Evolutionary conservation across 2,888 invertebrate genomes (phyloP).

Genomic region (Dolomedes plantarius): DNA sequence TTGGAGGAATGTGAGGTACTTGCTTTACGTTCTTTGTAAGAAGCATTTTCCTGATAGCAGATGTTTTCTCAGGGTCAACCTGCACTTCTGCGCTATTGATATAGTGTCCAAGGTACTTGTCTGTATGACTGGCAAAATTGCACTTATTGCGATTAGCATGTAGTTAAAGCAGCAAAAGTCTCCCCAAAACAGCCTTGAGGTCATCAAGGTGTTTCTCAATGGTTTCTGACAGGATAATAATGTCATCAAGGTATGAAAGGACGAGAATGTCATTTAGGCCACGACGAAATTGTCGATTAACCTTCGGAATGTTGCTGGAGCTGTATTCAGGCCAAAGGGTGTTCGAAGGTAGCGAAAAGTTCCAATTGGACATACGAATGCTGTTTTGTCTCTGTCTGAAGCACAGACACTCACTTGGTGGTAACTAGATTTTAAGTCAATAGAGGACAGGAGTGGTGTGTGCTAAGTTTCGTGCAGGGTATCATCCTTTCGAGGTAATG

Average conservation of each 20-base stretch:
- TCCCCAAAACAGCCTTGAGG: background rate
- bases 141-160: background rate
- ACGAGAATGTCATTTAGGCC: background rate
- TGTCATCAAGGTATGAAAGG: too few relatives aligned
- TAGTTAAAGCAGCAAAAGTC: background rate
- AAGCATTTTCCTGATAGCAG: background rate
- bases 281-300: conserved; percentile 11
- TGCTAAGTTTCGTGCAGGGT: conserved; percentile 9
- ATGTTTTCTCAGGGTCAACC: conserved; percentile 3
- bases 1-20: conserved; percentile 11
- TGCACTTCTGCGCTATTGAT: background rate
- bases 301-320: background rate
- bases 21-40: conserved; percentile 12
- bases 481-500: conserved; percentile 20
- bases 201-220: background rate
- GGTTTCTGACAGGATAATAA: too few relatives aligned
- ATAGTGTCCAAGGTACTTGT: background rate
- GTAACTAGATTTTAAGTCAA: conserved; percentile 22
- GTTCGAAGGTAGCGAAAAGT: conserved; percentile 3
- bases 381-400: conserved; percentile 21
- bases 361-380: conserved; percentile 25
- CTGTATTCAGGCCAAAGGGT: conserved; percentile 17
- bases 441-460: conserved; percentile 7
- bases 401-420: conserved; percentile 14
- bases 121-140: background rate